Conservation (phyloP, 2,888 invertebrate species). For the Drosophila histrio region DNA sequence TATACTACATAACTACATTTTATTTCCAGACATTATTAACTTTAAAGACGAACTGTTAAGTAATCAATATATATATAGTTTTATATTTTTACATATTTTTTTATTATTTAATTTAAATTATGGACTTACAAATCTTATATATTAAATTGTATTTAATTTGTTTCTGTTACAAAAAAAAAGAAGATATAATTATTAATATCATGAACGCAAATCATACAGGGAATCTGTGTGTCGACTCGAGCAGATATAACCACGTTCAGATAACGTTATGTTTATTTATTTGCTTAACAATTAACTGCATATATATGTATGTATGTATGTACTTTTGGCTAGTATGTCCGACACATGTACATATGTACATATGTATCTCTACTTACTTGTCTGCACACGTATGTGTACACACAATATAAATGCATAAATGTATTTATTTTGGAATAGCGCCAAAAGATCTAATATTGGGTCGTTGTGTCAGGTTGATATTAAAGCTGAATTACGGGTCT, state of each 20-base stretch:
- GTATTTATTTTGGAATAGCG: conserved; percentile 26
- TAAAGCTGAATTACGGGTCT: conserved; percentile 17
- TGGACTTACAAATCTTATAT: too few species aligned
- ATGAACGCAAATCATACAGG: conserved; percentile 17
- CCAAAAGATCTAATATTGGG: conserved; percentile 32
- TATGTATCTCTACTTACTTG: conserved; percentile 1
- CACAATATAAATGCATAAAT: not conserved
- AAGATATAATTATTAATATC: not conserved
- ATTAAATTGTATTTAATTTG: too few species aligned
- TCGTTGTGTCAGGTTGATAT: conserved; percentile 11
- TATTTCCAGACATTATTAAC: too few species aligned
- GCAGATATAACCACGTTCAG: not conserved
- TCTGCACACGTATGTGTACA: not conserved
- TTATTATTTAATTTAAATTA: too few species aligned
- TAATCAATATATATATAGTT: too few species aligned
- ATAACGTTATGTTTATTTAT: conserved; percentile 63
- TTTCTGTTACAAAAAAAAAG: too few species aligned
- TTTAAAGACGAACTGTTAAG: too few species aligned
- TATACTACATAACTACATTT: too few species aligned
- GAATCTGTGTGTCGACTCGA: conserved; percentile 11
- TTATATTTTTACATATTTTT: too few species aligned
- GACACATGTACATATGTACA: too few species aligned
- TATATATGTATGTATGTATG: conserved; percentile 12
- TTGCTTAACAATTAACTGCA: conserved; percentile 67
- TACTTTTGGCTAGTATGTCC: not conserved